phyloP scores from a whole-genome alignment of 1,140 invertebrate genomes.

The Coelopa frigida region DNA sequence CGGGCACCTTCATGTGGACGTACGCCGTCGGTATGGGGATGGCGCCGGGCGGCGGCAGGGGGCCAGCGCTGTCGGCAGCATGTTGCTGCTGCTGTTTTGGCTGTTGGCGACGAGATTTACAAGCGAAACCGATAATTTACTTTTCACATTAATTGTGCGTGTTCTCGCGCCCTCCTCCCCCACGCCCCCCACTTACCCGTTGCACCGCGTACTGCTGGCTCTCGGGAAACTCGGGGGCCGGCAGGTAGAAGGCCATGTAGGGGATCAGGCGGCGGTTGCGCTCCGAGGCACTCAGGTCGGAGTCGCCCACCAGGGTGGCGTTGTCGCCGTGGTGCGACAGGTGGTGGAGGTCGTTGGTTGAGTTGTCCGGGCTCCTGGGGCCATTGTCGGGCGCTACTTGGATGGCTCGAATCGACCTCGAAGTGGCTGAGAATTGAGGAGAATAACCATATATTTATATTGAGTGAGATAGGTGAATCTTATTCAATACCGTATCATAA shows the following conservation, averaged over 20 bases:
- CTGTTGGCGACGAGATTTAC: background rate
- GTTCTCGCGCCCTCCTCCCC: too few species aligned
- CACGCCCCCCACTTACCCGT: conserved; percentile 16
- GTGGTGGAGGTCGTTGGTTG: background rate
- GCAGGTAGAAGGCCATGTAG: conserved; percentile 71
- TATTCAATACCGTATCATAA: too few species aligned
- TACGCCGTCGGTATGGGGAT: conserved; percentile 36
- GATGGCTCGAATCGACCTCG: too few species aligned
- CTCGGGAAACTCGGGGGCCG: conserved; percentile 49
- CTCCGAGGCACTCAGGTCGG: conserved; percentile 37
- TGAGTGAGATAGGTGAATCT: too few species aligned
- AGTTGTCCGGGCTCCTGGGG: background rate
- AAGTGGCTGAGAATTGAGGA: too few species aligned
- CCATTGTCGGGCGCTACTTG: too few species aligned
- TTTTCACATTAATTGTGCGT: too few species aligned
- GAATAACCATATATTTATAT: too few species aligned
- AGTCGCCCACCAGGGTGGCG: conserved; percentile 15
- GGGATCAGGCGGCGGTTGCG: conserved; percentile 68
- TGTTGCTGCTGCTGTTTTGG: conserved; percentile 19
- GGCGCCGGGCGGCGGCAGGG: conserved; percentile 12
- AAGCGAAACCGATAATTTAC: background rate
- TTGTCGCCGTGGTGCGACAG: background rate
- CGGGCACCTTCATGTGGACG: conserved; percentile 23
- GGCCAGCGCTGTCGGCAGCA: conserved; percentile 18
- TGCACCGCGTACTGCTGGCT: conserved; percentile 41